Evolutionary conservation across 1,140 invertebrate genomes (phyloP).

Genomic region (Monomorium pharaonis): DNA sequence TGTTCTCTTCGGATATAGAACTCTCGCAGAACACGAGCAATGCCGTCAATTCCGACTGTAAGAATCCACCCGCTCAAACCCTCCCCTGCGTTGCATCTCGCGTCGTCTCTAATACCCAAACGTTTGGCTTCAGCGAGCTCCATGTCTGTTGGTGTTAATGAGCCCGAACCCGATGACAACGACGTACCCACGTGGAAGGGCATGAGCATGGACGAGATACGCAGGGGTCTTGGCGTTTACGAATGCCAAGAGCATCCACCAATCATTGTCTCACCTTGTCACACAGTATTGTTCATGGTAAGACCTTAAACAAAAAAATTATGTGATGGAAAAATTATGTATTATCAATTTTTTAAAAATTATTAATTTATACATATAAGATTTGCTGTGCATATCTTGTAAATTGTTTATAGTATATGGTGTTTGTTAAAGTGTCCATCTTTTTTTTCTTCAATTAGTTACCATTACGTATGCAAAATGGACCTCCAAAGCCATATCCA

Average conservation of each 20-base stretch:
- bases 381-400: neutral
- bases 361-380: conserved; percentile 1
- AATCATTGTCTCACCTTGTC: conserved; percentile 77
- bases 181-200: conserved; percentile 82
- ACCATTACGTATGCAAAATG: conserved; percentile 74
- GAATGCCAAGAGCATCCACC: conserved; percentile 80
- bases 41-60: conserved; percentile 36
- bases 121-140: conserved; percentile 69
- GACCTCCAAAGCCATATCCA: conserved; percentile 88
- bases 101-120: conserved; percentile 45
- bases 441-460: conserved; percentile 72
- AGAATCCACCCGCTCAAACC: neutral
- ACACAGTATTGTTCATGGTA: conserved; percentile 82
- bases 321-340: too few relatives aligned
- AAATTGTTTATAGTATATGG: neutral
- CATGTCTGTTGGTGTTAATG: conserved; percentile 68
- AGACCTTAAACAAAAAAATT: conserved; percentile 28
- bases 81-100: neutral
- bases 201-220: conserved; percentile 81
- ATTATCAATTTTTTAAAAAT: neutral
- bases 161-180: conserved; percentile 73
- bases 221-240: conserved; percentile 77
- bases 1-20: conserved; percentile 77
- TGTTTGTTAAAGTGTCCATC: neutral
- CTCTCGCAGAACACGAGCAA: conserved; percentile 52